phyloP scores from a whole-genome alignment of 1,140 invertebrate genomes.

The Steinernema khuongi region DNA sequence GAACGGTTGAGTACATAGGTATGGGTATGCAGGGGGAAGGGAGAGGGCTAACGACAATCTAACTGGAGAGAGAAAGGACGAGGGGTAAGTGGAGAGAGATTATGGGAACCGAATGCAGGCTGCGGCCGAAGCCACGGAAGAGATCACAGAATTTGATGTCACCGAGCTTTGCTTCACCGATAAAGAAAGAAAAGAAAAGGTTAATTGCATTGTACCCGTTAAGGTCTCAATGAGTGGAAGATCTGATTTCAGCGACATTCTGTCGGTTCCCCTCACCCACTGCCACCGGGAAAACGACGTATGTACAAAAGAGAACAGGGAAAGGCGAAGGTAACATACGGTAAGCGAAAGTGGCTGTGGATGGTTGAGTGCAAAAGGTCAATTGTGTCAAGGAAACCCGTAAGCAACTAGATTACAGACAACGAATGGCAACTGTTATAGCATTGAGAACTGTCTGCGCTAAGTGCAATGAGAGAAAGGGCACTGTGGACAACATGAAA shows the following conservation, averaged over 20 bases:
- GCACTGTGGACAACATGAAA: background rate
- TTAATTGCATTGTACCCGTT: background rate
- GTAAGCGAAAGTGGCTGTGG: background rate
- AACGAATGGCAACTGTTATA: background rate
- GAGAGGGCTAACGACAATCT: background rate
- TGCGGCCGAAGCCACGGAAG: background rate
- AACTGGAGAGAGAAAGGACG: background rate
- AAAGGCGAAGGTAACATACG: background rate
- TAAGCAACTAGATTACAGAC: background rate
- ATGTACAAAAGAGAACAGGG: background rate
- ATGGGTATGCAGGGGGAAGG: background rate
- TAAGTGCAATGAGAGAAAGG: conserved; percentile 8
- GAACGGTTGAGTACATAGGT: too few relatives aligned
- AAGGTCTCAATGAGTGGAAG: background rate
- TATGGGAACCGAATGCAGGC: background rate
- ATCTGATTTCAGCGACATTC: background rate
- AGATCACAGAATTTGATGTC: background rate
- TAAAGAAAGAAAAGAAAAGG: background rate
- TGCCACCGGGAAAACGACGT: background rate
- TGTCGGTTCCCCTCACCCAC: background rate
- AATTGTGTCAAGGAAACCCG: background rate
- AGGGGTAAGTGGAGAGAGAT: background rate
- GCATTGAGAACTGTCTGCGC: background rate
- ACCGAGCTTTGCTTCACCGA: background rate
- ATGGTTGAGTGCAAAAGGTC: background rate